A percentile compares a stretch with the other conserved stretches of the same genome.
phyloP scores from a whole-genome alignment of 2,113 vertebrate species.

The Quiscalus mexicanus region DNA sequence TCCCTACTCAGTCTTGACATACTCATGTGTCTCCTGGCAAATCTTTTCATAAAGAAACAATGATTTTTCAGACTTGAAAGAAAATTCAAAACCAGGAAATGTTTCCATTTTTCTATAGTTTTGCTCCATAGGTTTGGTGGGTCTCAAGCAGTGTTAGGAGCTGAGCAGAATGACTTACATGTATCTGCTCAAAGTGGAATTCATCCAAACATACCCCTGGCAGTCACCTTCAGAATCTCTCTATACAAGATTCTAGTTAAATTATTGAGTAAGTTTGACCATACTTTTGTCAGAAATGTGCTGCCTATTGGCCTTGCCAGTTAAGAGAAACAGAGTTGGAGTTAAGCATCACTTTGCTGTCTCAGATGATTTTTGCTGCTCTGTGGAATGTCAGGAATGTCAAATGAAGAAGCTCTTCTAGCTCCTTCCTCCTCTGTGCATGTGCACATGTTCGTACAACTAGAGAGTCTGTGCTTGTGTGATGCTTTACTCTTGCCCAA shows the following conservation, averaged over 20 bases:
- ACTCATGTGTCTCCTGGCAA: neutral
- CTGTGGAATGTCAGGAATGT: neutral
- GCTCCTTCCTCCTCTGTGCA: neutral
- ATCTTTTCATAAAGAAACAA: neutral
- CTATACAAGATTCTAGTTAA: neutral
- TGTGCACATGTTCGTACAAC: neutral
- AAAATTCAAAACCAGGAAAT: neutral
- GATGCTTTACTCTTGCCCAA: neutral
- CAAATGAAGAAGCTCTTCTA: neutral
- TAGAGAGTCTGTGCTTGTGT: neutral
- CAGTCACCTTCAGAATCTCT: neutral
- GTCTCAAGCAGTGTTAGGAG: neutral
- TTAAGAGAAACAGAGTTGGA: neutral
- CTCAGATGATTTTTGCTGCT: neutral
- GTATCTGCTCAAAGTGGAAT: neutral
- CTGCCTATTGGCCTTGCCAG: neutral
- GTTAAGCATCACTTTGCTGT: neutral
- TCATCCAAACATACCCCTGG: neutral
- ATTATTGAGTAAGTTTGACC: neutral
- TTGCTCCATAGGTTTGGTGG: neutral
- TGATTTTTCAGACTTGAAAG: neutral
- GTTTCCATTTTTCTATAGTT: neutral
- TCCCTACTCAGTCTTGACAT: neutral
- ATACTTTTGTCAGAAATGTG: neutral
- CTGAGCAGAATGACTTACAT: neutral